Evolutionary conservation across 2,797 vertebrate species (phyloP).

Genomic region (Enteromius anoplus): DNA sequence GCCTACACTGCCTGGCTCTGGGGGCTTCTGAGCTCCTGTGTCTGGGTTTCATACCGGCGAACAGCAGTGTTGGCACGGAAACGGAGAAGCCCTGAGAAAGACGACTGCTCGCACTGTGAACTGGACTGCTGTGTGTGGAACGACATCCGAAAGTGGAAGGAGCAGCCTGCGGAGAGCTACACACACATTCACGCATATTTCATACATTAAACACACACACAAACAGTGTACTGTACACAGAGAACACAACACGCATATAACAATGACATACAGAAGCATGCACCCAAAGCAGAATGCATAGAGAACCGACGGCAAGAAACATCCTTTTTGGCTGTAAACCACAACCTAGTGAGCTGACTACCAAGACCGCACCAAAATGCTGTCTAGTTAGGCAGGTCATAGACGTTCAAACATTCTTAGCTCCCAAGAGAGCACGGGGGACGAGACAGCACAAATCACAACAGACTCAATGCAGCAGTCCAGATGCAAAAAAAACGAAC

Average conservation of each 20-base stretch:
- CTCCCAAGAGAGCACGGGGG: slow-evolving; percentile 30
- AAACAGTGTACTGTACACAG: slow-evolving; percentile 24
- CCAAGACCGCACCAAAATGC: not conserved
- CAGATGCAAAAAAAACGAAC: not conserved
- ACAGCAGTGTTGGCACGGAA: slow-evolving; percentile 99
- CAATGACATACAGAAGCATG: slow-evolving; percentile 41
- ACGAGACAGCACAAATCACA: slow-evolving; percentile 50
- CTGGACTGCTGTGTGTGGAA: slow-evolving; percentile 97
- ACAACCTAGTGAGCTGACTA: slow-evolving; percentile 16
- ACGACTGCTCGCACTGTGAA: slow-evolving; percentile 96
- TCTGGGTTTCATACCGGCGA: slow-evolving; percentile 90
- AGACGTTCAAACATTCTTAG: slow-evolving; percentile 40
- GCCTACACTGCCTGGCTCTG: slow-evolving; percentile 83
- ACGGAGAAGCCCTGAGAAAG: slow-evolving; percentile 99
- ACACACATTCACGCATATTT: slow-evolving; percentile 51
- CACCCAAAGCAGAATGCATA: not conserved
- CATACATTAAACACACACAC: slow-evolving; percentile 49
- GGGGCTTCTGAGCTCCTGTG: slow-evolving; percentile 80
- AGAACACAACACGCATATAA: slow-evolving; percentile 19
- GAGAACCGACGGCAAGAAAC: not conserved
- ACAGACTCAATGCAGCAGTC: slow-evolving; percentile 19
- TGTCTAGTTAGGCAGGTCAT: slow-evolving; percentile 29
- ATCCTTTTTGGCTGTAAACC: not conserved
- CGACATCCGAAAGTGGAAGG: slow-evolving; percentile 63
- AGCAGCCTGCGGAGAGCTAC: slow-evolving; percentile 63